Evolutionary conservation across 1,140 invertebrate genomes (phyloP), one percentile per base, ranked within the genome.

Genomic region (Pseudobourletiella spinata): DNA sequence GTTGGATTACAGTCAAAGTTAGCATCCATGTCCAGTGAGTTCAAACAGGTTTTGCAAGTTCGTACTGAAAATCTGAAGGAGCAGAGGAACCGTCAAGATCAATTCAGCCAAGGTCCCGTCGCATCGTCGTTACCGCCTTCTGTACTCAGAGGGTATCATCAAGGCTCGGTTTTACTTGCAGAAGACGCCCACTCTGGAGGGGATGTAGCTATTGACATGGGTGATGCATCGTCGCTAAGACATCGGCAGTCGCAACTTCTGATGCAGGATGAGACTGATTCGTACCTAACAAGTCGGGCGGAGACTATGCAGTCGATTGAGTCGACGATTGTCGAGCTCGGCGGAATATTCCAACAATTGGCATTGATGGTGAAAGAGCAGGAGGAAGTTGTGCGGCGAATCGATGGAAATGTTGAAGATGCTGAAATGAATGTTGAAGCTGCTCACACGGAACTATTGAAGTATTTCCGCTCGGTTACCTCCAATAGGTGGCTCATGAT

Each of bases 301-400:
- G 92, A 96, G 74, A 95, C 95, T 0, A 98, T 99, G 94, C 92
- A 98, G 75, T 97, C 91, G 75, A 98, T 99, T 72, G 96, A 99
- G 77, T 92, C 91, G 14, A 99, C 95, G 28, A 99, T 99, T 72
- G 92, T 98, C 16, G 96, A 99, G 78, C 77, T 99, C n/a, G 95
- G 96, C 4, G 90, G 89, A 43, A 99, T 99, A 74, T 99, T 99
- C 74, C 89, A 92, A 73, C 95, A 99, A 75, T 78, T 99, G 66
- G 95, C 96, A 20, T 20, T 91, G 73, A 96, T 99, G 92, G 95
- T 99, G 24, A 95, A 98, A 74, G 96, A 99, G 77, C 97, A 99
- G 78, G 95, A 97, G 77, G 96, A 99, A 81, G 91, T 95, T 78
- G 95, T 99, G 20, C 91, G 93, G 71, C 84, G 87, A 85, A 88